Base-by-base conservation (phyloP, 2,888 invertebrate species). In the Amiota communis region DNA sequence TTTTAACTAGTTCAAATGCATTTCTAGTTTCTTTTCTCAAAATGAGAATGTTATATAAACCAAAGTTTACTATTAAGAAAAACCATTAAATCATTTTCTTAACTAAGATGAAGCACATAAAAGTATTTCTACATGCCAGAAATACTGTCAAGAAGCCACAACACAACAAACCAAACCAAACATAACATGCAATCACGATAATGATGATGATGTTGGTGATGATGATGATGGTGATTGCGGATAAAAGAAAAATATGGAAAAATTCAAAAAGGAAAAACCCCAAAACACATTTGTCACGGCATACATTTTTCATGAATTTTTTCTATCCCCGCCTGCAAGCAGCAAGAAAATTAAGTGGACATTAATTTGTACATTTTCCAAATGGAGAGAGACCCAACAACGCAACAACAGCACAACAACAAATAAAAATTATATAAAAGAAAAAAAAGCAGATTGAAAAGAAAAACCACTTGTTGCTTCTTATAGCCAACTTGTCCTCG, bases 301-400 rank as follows among this genome's bases (percentile, higher is more conserved):
- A 74, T 65, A 69, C 64, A 74, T 72, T 74, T 74, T 74, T 57
- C 72, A 74, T 72, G 74, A 46, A n/a, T 72, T 72, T 70, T 36
- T 36, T 23, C n/a, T 36, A 2, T 36, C 6, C 36, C 72, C 46
- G 72, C 72, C 74, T 74, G 63, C 51, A 36, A 9, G 17, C 57
- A 20, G 23, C 36, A 36, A 36, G 46, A 71, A 74, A 72, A 74
- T 74, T 65, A 74, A 74, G 47, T 72, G 53, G 49, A 70, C 69
- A 72, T 74, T 69, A 74, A 74, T 74, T 72, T 74, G 74, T 69
- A 51, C 64, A 65, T 57, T 70, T 65, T 17, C 53, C 53, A 68
- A 51, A 68, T 23, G 68, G 51, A 53, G 36, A 53, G 36, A 56
- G 17, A 13, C 13, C 36, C 3, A 70, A 8, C 47, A 15, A 46